These are phyloP conservation scores for Pyrgilauda ruficollis DNA, from an alignment of 2,113 vertebrate genomes.

Conservation along the genomic window DNA sequence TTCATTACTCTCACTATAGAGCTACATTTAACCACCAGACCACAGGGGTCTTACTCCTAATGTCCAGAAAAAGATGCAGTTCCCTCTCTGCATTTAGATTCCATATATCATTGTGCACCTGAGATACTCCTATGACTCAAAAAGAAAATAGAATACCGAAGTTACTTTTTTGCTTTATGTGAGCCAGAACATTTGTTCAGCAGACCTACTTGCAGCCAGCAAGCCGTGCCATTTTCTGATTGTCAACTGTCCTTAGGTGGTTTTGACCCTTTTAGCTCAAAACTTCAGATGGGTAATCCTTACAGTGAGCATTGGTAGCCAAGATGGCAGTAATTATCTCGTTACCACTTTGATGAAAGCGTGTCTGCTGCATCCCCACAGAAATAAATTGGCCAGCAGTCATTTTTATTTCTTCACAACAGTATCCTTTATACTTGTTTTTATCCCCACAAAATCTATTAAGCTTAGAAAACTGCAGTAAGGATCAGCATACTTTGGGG, in stretches of 20 bases:
- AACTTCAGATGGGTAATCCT: background rate
- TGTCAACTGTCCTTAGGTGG: background rate
- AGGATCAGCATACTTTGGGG: background rate
- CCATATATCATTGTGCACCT: background rate
- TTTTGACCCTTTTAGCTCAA: background rate
- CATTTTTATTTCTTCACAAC: slow-evolving; percentile 14
- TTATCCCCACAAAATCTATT: background rate
- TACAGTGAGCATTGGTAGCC: background rate
- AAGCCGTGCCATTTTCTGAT: background rate
- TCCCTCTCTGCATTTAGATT: background rate
- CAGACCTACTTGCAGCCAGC: background rate
- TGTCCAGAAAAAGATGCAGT: background rate
- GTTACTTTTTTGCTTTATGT: background rate
- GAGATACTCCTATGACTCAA: background rate
- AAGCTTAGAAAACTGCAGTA: slow-evolving; percentile 7
- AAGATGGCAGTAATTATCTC: background rate
- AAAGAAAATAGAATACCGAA: background rate
- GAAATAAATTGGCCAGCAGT: background rate
- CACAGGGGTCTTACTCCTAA: background rate
- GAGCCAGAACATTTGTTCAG: background rate
- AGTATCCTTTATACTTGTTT: background rate
- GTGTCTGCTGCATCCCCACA: background rate
- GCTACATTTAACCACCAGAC: background rate
- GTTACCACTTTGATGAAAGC: background rate
- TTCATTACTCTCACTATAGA: background rate